Conservation (phyloP, 2,797 vertebrate genomes). For the Hipposideros larvatus region DNA sequence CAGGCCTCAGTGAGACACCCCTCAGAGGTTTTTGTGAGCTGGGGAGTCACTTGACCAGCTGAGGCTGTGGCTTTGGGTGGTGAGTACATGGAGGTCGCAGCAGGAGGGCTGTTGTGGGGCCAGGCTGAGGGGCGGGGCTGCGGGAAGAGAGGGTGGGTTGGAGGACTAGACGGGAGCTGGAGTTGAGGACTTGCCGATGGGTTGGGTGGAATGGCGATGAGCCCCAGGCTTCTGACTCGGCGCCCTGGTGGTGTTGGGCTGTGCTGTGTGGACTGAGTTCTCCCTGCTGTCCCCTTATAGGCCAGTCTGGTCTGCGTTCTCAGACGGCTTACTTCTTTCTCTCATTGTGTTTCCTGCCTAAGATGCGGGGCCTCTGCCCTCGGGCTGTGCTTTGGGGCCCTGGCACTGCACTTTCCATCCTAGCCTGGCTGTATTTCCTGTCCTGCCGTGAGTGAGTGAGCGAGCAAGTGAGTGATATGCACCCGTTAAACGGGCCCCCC, state of each 20-base stretch:
- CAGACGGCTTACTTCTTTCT: background rate
- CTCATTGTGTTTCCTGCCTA: background rate
- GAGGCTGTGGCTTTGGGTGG: background rate
- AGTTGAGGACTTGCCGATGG: background rate
- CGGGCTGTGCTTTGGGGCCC: background rate
- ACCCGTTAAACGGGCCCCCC: background rate
- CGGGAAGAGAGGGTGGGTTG: fast-evolving
- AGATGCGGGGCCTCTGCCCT: conserved; percentile 19
- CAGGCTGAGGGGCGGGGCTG: too few relatives aligned
- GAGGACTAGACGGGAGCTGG: background rate
- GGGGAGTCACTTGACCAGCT: background rate
- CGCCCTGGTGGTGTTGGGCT: fast-evolving
- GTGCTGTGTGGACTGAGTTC: fast-evolving
- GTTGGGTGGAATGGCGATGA: background rate
- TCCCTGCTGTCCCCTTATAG: background rate
- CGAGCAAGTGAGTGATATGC: too few relatives aligned
- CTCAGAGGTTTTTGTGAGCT: background rate
- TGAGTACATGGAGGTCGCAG: fast-evolving
- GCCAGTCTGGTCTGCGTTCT: background rate
- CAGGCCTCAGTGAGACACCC: background rate
- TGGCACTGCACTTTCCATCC: background rate
- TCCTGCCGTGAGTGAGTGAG: background rate
- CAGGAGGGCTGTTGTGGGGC: background rate
- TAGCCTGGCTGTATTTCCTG: background rate
- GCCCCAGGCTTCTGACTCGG: background rate